Base-by-base conservation (phyloP, 2,888 invertebrate genomes). In the Alloplasta piceator region DNA sequence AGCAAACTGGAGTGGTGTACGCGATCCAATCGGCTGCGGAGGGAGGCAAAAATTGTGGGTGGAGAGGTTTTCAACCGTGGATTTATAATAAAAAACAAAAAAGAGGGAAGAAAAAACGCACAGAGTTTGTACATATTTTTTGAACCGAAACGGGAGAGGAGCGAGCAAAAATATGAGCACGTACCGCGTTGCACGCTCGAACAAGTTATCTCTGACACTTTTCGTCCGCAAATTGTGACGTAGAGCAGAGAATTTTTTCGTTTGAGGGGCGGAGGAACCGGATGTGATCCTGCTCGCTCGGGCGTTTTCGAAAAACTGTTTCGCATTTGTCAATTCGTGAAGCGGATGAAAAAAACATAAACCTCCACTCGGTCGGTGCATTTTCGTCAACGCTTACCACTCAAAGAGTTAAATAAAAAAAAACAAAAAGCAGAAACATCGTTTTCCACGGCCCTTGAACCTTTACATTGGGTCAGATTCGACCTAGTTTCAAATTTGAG, bases 221-320 rank as follows among this genome's bases (percentile, higher is more conserved):
- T 80, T 73, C 50, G 58, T 70, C 78, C 82, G 67, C 82, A 82
- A 78, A 82, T 82, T 82, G 78, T 78, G 82, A 75, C 78, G 71
- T 43, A 78, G 75, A 82, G 71, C 67, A 26, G 66, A 78, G 52
- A 56, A 67, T 71, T 71, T 78, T 82, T 56, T 67, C 16, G 52
- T 6, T n/a, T 6, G 52, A 52, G 52, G 26, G 14, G 12, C 14
- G 43, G 66, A n/a, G 41, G 52, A 43, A 41, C 55, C 55, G 14
- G 61, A 16, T 39, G 43, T 26, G 41, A 38, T 38, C 46, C 55
- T 5, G 46, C 43, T 63, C 38, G 68, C 38, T 48, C 77, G 68
- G 76, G 55, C 70, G 66, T 71, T 55, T 43, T 12, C 52, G 16
- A 3, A 14, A 52, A 14, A 52, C 7, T 6, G 6, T 52, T 52